Percentiles rank a stretch among this genome's conserved stretches.
These are phyloP conservation scores for Leuciscus idus DNA, from an alignment of 2,113 vertebrate genomes.

Conservation along the genomic window DNA sequence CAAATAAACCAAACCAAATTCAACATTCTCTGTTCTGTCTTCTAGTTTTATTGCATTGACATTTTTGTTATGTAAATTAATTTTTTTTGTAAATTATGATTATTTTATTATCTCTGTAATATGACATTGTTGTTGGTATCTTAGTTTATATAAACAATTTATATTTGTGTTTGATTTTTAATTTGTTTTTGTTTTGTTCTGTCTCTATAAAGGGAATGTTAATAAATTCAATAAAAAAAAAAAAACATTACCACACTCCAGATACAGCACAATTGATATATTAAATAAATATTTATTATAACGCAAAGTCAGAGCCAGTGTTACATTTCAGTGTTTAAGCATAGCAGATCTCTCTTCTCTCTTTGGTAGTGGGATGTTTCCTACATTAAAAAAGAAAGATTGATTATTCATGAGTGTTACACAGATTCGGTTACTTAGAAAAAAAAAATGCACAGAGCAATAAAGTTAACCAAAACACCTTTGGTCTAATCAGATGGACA, in stretches of 20 bases:
- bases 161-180: neutral
- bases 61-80: neutral
- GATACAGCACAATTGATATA: neutral
- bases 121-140: neutral
- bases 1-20: neutral
- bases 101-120: no score
- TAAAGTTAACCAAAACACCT: neutral
- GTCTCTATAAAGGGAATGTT: no score
- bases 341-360: slow-evolving; percentile 72
- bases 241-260: neutral
- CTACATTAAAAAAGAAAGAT: slow-evolving; percentile 65
- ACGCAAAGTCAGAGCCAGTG: neutral
- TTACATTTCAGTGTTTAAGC: slow-evolving; percentile 59
- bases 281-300: slow-evolving; percentile 26
- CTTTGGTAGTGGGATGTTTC: slow-evolving; percentile 87
- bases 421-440: neutral
- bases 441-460: no score
- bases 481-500: neutral
- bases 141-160: neutral
- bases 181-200: no score
- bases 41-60: neutral
- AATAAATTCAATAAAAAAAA: no score
- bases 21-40: neutral
- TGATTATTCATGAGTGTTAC: neutral
- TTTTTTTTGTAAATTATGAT: no score